phyloP scores from a whole-genome alignment of 2,797 vertebrate genomes.

The Danio aesculapii region DNA sequence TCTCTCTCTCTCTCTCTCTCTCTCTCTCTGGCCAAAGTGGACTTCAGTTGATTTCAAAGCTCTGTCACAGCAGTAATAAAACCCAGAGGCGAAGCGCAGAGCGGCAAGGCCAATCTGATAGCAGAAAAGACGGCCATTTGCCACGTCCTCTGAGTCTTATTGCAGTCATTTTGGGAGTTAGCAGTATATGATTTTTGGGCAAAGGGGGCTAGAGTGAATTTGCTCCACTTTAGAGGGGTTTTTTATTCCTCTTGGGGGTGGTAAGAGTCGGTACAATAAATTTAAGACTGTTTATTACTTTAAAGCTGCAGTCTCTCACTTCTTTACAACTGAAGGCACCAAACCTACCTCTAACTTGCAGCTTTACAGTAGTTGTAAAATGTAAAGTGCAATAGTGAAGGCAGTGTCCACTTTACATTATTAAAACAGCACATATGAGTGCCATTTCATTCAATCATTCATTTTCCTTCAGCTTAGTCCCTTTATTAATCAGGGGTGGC shows the following conservation, averaged over 20 bases:
- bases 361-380: background rate
- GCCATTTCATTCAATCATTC: too few relatives aligned
- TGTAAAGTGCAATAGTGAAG: too few relatives aligned
- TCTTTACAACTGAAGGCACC: background rate
- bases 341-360: background rate
- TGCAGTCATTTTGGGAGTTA: conserved; percentile 72
- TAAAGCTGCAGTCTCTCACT: background rate
- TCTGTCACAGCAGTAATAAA: conserved; percentile 76
- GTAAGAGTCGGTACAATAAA: conserved; percentile 23
- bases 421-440: too few relatives aligned
- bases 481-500: too few relatives aligned
- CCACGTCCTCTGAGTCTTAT: conserved; percentile 79
- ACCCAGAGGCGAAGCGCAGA: conserved; percentile 56
- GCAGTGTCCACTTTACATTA: too few relatives aligned
- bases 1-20: too few relatives aligned
- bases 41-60: conserved; percentile 84
- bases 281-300: conserved; percentile 31
- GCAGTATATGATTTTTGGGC: conserved; percentile 47
- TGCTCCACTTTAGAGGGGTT: conserved; percentile 15
- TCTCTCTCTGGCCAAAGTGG: conserved; percentile 69
- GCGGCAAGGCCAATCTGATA: conserved; percentile 77
- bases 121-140: conserved; percentile 79
- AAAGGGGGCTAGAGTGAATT: conserved; percentile 72
- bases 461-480: too few relatives aligned
- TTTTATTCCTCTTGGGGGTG: conserved; percentile 10